Base-by-base conservation (phyloP, 2,888 invertebrate species). In the Athalia rosae region DNA sequence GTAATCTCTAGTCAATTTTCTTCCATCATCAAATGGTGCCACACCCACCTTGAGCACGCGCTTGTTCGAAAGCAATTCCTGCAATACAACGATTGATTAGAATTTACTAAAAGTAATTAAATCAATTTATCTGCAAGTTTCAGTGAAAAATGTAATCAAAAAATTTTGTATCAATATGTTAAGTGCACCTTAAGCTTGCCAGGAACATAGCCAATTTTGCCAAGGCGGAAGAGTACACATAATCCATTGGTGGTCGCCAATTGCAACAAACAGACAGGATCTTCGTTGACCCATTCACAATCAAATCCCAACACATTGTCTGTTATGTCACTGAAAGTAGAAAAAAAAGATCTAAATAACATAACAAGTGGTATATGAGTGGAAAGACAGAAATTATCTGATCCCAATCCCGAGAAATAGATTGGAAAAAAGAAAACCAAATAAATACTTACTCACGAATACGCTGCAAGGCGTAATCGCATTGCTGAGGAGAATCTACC, bases 221-320 rank as follows among this genome's bases (percentile, higher is more conserved):
- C 92, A 2, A 96, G 88, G 71, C 95, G 92, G 82, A 96, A 93
- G 3, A 96, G 89, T 0, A 93, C 93, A 88, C 95, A 95, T 77
- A 93, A 90, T 0, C 95, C 95, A 85, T 93, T 92, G 79, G 90
- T 90, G 0, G 95, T 93, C 3, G 95, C 94, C 1, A 96, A 88
- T 88, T 96, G 96, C 3, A 96, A 86, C 4, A 96, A 86, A 0
- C 95, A 94, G 9, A 95, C 93, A 0, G 94, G 93, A 0, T 93
- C 93, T n/a, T 92, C 91, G 0, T 93, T 93, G 0, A 94, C 94
- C 96, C 96, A 96, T 89, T 96, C 96, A 88, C 96, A 96, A 86
- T 96, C 96, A 85, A 96, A 94, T 5, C 96, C 96, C 53, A 96
- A 85, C 0, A 94, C 93, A 84, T 86, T 84, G 79, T 86, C 81